Evolutionary conservation across 2,797 vertebrate genomes (phyloP).

Genomic region (Allobates femoralis): DNA sequence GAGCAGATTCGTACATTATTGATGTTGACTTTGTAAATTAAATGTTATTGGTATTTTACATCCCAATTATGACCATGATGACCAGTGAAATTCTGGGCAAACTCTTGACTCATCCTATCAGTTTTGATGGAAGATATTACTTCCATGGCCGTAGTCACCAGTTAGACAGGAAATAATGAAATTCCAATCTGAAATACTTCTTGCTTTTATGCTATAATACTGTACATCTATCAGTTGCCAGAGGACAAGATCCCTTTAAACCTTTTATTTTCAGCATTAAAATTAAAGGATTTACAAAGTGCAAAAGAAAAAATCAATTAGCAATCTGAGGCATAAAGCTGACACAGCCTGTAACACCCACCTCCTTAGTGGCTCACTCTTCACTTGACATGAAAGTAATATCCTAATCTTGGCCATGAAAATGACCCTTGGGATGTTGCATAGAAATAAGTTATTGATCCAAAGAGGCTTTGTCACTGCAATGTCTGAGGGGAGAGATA

Average conservation of each 20-base stretch:
- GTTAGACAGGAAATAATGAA: not conserved
- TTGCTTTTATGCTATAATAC: slow-evolving; percentile 9
- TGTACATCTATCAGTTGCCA: not conserved
- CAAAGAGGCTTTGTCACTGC: not conserved
- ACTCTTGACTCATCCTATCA: not conserved
- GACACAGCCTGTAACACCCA: slow-evolving; percentile 42
- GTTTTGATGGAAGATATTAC: not conserved
- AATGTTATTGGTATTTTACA: not conserved
- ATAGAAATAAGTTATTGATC: slow-evolving; percentile 58
- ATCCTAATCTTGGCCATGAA: slow-evolving; percentile 46
- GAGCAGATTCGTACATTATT: too few relatives aligned
- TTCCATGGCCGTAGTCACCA: not conserved
- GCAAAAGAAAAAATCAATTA: slow-evolving; percentile 52
- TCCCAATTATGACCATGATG: not conserved
- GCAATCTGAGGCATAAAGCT: slow-evolving; percentile 40
- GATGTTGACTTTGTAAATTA: not conserved
- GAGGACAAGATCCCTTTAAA: slow-evolving; percentile 13
- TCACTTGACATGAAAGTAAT: slow-evolving; percentile 49
- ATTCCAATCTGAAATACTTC: not conserved
- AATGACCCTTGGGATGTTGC: slow-evolving; percentile 26
- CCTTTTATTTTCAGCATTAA: slow-evolving; percentile 12
- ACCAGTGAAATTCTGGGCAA: not conserved
- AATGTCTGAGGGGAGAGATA: not conserved
- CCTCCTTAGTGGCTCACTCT: slow-evolving; percentile 4
- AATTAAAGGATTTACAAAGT: slow-evolving; percentile 12